A percentile compares a stretch with the other conserved stretches of the same genome.
phyloP scores from a whole-genome alignment of 2,888 invertebrate species.

The Trileptium ribeirensis region DNA sequence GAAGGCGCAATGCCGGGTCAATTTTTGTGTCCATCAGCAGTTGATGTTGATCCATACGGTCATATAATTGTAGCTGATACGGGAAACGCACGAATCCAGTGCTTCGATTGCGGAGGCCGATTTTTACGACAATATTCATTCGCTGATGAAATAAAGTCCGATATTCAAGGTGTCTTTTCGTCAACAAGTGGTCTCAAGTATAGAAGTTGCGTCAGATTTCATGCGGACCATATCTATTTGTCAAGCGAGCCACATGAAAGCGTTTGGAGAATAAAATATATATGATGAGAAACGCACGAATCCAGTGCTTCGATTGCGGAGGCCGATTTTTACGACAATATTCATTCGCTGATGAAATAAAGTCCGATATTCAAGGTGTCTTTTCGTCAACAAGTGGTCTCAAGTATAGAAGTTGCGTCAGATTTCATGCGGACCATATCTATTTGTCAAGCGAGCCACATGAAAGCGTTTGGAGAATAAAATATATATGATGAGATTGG shows the following conservation, averaged over 20 bases:
- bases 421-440: not conserved
- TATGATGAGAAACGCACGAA: constrained; percentile 17
- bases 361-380: not conserved
- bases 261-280: constrained; percentile 12
- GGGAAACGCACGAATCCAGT: constrained; percentile 21
- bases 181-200: not conserved
- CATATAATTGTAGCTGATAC: constrained; percentile 22
- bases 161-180: not conserved
- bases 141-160: not conserved
- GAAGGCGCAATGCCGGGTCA: constrained; percentile 22
- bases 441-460: not conserved
- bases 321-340: constrained; percentile 20
- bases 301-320: constrained; percentile 19
- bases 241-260: not conserved
- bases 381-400: not conserved
- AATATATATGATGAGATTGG: constrained; percentile 9
- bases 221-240: not conserved
- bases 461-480: constrained; percentile 9
- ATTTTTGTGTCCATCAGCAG: constrained; percentile 13
- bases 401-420: no score
- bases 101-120: constrained; percentile 20
- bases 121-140: constrained; percentile 17
- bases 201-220: not conserved
- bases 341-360: constrained; percentile 3
- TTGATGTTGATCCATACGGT: constrained; percentile 14